A percentile compares a stretch with the other conserved stretches of the same genome.
Evolutionary conservation across 2,113 vertebrate species (phyloP).

Genomic region (Cryptomyrus ogoouensis): DNA sequence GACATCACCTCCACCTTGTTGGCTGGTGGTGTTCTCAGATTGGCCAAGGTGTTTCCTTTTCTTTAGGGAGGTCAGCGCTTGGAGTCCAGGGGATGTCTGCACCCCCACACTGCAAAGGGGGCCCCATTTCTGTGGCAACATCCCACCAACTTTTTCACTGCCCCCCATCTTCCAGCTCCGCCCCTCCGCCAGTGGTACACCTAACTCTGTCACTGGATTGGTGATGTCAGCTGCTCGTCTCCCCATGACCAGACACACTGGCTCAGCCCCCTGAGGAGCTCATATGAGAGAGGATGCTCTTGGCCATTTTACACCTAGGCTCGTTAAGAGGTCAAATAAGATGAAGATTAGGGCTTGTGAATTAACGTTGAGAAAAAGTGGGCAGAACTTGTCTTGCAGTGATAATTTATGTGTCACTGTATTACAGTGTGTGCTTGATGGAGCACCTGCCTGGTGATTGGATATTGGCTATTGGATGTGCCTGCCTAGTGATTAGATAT

Average conservation of each 20-base stretch:
- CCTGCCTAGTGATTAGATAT: neutral
- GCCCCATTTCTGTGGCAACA: conserved; percentile 55
- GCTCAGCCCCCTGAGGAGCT: conserved; percentile 67
- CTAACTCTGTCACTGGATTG: conserved; percentile 65
- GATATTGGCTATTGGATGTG: neutral
- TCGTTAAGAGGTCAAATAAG: neutral
- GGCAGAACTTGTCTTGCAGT: neutral
- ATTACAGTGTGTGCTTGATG: neutral
- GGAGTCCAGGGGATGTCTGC: conserved; percentile 65
- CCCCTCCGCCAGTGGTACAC: conserved; percentile 58
- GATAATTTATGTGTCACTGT: conserved; percentile 20
- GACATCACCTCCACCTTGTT: conserved; percentile 14
- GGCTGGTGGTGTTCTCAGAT: conserved; percentile 29
- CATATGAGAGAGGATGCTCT: conserved; percentile 36
- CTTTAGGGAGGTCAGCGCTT: conserved; percentile 57
- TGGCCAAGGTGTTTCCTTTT: conserved; percentile 36
- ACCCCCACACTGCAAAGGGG: conserved; percentile 65
- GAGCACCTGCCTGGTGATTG: neutral
- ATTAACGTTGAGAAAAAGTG: neutral
- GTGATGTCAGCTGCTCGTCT: conserved; percentile 61
- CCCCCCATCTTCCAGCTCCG: conserved; percentile 28
- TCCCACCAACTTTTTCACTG: neutral
- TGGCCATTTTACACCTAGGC: conserved; percentile 41
- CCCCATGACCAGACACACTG: conserved; percentile 56
- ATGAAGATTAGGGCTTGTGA: neutral